phyloP scores from a whole-genome alignment of 2,888 invertebrate genomes.

The Drosophila niveifrons region DNA sequence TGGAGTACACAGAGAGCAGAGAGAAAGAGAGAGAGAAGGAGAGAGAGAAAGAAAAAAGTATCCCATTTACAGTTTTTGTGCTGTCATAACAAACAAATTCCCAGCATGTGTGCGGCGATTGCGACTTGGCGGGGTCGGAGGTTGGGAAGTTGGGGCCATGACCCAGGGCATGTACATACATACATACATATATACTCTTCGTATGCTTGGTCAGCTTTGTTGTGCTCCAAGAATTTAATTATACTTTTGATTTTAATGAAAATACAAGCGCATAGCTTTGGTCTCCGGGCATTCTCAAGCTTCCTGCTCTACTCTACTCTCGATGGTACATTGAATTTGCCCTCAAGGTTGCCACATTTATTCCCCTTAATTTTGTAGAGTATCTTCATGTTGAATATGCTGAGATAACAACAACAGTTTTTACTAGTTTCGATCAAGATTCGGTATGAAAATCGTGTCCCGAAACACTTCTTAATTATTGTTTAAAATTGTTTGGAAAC shows the following conservation, averaged over 20 bases:
- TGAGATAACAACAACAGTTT: background rate
- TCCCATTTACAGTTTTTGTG: constrained; percentile 56
- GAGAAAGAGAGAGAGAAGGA: background rate
- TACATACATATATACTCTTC: background rate
- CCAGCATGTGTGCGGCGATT: constrained; percentile 60
- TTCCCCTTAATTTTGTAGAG: background rate
- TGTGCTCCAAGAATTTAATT: constrained; percentile 68
- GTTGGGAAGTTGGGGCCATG: constrained; percentile 10
- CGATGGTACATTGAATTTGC: constrained; percentile 6
- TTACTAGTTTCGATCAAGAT: constrained; percentile 13
- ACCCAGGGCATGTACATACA: constrained; percentile 7
- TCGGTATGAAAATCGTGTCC: constrained; percentile 9
- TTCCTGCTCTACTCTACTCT: constrained; percentile 20
- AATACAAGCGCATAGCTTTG: constrained; percentile 45
- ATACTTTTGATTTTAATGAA: constrained; percentile 76
- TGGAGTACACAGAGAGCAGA: constrained; percentile 1
- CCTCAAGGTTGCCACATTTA: background rate
- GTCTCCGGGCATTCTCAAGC: constrained; percentile 7
- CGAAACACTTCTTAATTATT: constrained; percentile 23
- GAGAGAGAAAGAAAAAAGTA: constrained; percentile 23
- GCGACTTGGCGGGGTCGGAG: background rate
- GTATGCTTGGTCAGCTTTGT: constrained; percentile 49
- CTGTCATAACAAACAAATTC: constrained; percentile 75
- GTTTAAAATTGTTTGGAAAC: background rate
- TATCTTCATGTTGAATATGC: background rate